Evolutionary conservation across 2,113 vertebrate genomes (phyloP), one percentile per base, ranked within the genome.

Genomic region (Athene noctua): DNA sequence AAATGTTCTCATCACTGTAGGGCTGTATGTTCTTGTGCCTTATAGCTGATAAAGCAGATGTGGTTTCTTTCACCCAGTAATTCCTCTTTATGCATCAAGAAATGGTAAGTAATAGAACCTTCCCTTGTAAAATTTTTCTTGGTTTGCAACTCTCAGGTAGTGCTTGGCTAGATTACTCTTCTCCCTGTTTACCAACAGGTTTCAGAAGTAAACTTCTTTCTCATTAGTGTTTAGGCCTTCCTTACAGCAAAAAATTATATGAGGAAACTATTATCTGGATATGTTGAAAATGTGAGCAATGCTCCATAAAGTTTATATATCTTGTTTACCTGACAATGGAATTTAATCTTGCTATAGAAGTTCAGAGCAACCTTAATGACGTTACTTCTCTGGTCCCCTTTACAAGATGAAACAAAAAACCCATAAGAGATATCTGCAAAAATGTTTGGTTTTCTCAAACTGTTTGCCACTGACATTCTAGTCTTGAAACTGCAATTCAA

Each of bases 401-500:
- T 36, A 59, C 10, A 42, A 59, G 32, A 52, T 19, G 16, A 62
- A 84, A 18, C 17, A 75, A 82, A 51, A 86, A 86, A 9, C 7
- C 1, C 2, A 0, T 6, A 42, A 36, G 30, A 59, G 26, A 38
- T 8, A 42, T 4, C 27, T 72, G 49, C 20, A 54, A 40, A 67
- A 44, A 34, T 16, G 2, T 15, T 87, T 44, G 7, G 27, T 88
- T 81, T 52, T 62, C 42, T 93, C 36, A 34, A 19, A 30, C 7
- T 84, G 13, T 59, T 80, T 42, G 65, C n/a, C 29, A 44, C 34
- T 83, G 49, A 34, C 21, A 75, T 66, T 58, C 30, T 22, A 21
- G 11, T 20, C 65, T 23, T 81, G 40, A 61, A 77, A 79, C 15
- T 52, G 17, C 12, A 6, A 62, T 23, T 58, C 18, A 81, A 40